Conservation (phyloP, 1,140 invertebrate species). For the Lepidotrigona ventralis region DNA sequence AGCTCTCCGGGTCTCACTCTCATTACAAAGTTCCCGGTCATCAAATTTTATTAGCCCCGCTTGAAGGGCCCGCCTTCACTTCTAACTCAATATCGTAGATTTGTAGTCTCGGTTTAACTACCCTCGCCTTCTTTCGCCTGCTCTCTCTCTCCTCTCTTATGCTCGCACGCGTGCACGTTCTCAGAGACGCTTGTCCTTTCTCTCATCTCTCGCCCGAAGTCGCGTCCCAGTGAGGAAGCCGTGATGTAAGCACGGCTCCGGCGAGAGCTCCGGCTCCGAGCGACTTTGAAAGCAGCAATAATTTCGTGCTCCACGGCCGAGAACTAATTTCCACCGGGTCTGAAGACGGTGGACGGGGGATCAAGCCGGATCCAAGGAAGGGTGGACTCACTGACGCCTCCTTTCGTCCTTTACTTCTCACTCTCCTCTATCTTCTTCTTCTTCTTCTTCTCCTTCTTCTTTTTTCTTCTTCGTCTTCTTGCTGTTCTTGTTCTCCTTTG, state of each 20-base stretch:
- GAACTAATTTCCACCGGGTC: constrained; percentile 68
- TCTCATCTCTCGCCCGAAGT: neutral
- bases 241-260: constrained; percentile 51
- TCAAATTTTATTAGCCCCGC: constrained; percentile 78
- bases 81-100: constrained; percentile 77
- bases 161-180: constrained; percentile 36
- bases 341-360: constrained; percentile 25
- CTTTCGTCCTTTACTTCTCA: neutral
- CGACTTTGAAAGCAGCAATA: constrained; percentile 71
- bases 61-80: constrained; percentile 68
- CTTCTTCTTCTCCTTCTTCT: neutral
- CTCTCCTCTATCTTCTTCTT: neutral
- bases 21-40: constrained; percentile 77
- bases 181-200: constrained; percentile 46
- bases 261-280: constrained; percentile 37
- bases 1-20: constrained; percentile 67
- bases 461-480: neutral
- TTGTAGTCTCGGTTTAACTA: constrained; percentile 69
- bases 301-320: constrained; percentile 65
- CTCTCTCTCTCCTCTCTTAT: constrained; percentile 14
- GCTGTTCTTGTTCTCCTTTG: neutral
- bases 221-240: constrained; percentile 1
- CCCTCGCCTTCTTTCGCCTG: constrained; percentile 38
- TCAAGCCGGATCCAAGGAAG: constrained; percentile 42
- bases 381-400: constrained; percentile 20